Evolutionary conservation across 2,113 vertebrate species (phyloP).

Genomic region (Carettochelys insculpta): DNA sequence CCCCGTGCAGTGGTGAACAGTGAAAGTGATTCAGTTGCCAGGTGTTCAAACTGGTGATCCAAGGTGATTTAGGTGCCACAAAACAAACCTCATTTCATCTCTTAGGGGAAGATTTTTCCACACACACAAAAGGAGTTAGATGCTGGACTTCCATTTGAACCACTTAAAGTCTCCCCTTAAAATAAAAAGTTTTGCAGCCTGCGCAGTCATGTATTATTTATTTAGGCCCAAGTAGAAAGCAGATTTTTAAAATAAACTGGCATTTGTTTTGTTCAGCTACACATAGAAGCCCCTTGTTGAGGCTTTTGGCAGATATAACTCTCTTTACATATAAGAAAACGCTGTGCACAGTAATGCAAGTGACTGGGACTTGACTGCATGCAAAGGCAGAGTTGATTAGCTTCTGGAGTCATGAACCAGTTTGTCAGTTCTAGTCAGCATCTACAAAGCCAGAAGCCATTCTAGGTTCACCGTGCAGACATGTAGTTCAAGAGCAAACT

Average conservation of each 20-base stretch:
- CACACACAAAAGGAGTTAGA: not conserved
- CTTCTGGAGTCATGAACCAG: not conserved
- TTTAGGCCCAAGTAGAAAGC: not conserved
- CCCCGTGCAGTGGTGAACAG: not conserved
- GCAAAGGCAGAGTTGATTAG: conserved; percentile 14
- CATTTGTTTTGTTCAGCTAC: not conserved
- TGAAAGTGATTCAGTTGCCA: not conserved
- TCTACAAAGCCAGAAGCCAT: not conserved
- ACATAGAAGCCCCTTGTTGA: not conserved
- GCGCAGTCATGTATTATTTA: not conserved
- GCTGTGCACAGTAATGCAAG: not conserved
- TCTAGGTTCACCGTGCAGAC: not conserved
- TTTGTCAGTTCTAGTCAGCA: no score
- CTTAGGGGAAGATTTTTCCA: not conserved
- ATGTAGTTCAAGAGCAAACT: not conserved
- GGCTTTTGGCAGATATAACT: not conserved
- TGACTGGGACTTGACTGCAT: not conserved
- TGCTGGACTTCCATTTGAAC: not conserved
- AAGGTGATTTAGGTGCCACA: not conserved
- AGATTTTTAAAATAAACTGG: not conserved
- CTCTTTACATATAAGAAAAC: accelerated
- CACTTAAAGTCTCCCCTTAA: not conserved
- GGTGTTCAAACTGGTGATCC: not conserved
- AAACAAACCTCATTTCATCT: accelerated
- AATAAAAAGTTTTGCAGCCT: accelerated